A percentile compares a stretch with the other conserved stretches of the same genome.
Evolutionary conservation across 2,888 invertebrate species (phyloP).

Genomic region (Conchocele bisecta): DNA sequence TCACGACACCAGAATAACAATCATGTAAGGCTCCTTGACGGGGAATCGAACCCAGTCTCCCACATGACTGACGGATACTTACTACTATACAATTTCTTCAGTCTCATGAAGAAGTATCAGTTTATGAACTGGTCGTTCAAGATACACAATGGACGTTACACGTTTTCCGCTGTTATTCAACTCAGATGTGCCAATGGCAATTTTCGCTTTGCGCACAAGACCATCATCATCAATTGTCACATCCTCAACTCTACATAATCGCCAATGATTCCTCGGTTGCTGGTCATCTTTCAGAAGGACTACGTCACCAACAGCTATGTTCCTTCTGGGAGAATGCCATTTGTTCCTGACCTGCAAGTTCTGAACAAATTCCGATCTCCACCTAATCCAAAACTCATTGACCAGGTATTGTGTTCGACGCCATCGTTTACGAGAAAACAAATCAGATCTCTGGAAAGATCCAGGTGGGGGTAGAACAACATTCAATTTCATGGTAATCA

Average conservation of each 20-base stretch:
- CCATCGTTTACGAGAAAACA: slow-evolving; percentile 56
- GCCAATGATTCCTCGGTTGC: slow-evolving; percentile 46
- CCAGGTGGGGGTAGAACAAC: slow-evolving; percentile 50
- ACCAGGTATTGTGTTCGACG: slow-evolving; percentile 49
- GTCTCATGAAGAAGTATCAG: slow-evolving; percentile 37
- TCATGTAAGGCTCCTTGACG: too few relatives aligned
- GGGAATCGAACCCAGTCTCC: too few relatives aligned
- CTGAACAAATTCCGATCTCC: slow-evolving; percentile 53
- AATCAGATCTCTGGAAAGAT: slow-evolving; percentile 41
- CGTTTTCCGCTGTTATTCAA: slow-evolving; percentile 20
- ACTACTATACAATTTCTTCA: slow-evolving; percentile 19
- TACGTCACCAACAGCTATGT: slow-evolving; percentile 50
- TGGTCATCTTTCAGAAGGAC: slow-evolving; percentile 56
- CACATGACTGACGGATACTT: too few relatives aligned
- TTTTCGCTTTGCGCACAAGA: slow-evolving; percentile 42
- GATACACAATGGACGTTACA: slow-evolving; percentile 2
- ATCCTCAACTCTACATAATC: slow-evolving; percentile 25
- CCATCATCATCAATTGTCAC: slow-evolving; percentile 25
- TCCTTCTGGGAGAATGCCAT: slow-evolving; percentile 34
- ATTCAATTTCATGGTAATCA: slow-evolving; percentile 52
- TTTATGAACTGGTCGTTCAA: slow-evolving; percentile 56
- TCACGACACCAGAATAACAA: too few relatives aligned
- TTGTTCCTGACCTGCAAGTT: slow-evolving; percentile 44
- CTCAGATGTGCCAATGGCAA: slow-evolving; percentile 13
- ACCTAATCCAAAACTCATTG: slow-evolving; percentile 61